Evolutionary conservation across 2,113 vertebrate genomes (phyloP).

Genomic region (Nannobrachium achirus): DNA sequence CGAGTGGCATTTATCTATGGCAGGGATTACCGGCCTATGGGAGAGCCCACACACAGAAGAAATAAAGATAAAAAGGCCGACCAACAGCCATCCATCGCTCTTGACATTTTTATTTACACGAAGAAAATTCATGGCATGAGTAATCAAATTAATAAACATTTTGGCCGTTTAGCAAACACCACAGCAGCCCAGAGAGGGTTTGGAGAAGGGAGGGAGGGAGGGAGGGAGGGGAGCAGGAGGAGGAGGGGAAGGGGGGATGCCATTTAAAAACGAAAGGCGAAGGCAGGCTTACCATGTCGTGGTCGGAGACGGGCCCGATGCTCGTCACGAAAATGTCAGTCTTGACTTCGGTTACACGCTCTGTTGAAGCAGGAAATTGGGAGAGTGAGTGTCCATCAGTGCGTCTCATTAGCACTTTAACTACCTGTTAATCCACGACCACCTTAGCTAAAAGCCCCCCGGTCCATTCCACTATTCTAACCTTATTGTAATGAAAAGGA

Average conservation of each 20-base stretch:
- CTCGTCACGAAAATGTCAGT: slow-evolving; percentile 99
- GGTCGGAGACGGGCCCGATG: slow-evolving; percentile 97
- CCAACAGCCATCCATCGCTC: slow-evolving; percentile 3
- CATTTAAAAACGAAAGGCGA: slow-evolving; percentile 63
- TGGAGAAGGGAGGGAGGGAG: slow-evolving; percentile 1
- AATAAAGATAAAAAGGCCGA: slow-evolving; percentile 10
- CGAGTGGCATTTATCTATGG: slow-evolving; percentile 15
- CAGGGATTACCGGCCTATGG: neutral
- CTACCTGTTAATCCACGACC: slow-evolving; percentile 78
- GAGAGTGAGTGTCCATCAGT: slow-evolving; percentile 86
- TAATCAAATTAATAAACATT: slow-evolving; percentile 48
- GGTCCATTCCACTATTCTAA: slow-evolving; percentile 69
- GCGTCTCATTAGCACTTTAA: slow-evolving; percentile 78
- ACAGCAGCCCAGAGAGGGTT: slow-evolving; percentile 5
- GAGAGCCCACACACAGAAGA: slow-evolving; percentile 3
- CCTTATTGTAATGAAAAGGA: slow-evolving; percentile 21
- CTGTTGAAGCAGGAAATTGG: slow-evolving; percentile 95
- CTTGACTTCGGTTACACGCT: slow-evolving; percentile 99
- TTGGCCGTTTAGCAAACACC: slow-evolving; percentile 20
- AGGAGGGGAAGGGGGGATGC: slow-evolving; percentile 43
- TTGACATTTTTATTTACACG: slow-evolving; percentile 57
- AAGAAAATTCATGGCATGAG: slow-evolving; percentile 46
- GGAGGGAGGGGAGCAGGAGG: slow-evolving; percentile 14
- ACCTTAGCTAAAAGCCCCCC: slow-evolving; percentile 67
- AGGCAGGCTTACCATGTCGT: slow-evolving; percentile 93